Base-by-base conservation (phyloP, 2,113 vertebrate species). In the Lamprotornis superbus region DNA sequence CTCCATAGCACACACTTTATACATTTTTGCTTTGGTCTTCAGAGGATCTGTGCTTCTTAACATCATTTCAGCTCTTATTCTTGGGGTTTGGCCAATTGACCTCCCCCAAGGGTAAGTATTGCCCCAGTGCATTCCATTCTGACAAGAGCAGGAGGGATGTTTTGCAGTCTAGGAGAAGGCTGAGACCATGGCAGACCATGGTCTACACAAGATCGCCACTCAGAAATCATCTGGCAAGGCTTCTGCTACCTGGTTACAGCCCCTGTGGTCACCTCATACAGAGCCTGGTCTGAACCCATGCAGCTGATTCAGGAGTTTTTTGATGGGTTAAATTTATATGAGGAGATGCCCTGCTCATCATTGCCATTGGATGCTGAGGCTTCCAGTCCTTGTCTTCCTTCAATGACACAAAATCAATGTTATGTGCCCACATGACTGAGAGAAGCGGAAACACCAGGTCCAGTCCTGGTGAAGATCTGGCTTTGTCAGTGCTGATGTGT, bases 141-240 rank as follows among this genome's bases (percentile, higher is more conserved):
- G 57, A 40, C 27, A 24, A 9, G 25, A 56, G 31, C 15, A 22
- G 21, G 10, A 37, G 8, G 5, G 47, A 57, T 24, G 3, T 25
- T 63, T n/a, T 52, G 44, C 19, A 40, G 25, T 14, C 22, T 11
- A 39, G 47, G 16, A 60, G 78, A 44, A 82, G 35, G n/a, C 14
- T 92, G 49, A 76, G 39, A 33, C 5, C 8, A 3, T 21, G 22
- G 19, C 30, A 87, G 59, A 39, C 2, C 10, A 63, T 2, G 6
- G 33, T 7, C n/a, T 18, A 7, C 4, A 0, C 30, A 35, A 63
- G 25, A 33, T 71, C 4, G 5, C 5, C 1, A 1, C 42, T 60
- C n/a, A 20, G 23, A 16, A 20, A 19, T 42, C 23, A 42, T 35
- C 59, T 63, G 9, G 1, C 5, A 7, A 11, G 13, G 50, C 9